These are phyloP conservation scores for Xestia xanthographa DNA, from an alignment of 2,888 invertebrate genomes.

Conservation along the genomic window DNA sequence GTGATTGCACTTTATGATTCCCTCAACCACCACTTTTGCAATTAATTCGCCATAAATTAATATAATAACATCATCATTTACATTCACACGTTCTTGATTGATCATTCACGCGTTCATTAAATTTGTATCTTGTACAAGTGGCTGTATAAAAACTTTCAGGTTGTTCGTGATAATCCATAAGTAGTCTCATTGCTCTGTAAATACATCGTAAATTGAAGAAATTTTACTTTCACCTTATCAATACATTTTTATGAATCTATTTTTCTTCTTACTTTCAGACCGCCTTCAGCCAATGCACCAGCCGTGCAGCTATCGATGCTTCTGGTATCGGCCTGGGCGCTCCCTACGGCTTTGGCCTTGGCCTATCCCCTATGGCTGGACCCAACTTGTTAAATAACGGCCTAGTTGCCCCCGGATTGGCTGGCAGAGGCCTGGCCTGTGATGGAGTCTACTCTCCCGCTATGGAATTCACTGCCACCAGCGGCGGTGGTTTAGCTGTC, in stretches of 20 bases:
- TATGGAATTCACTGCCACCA: conserved; percentile 70
- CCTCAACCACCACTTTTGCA: too few relatives aligned
- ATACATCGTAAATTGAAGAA: neutral
- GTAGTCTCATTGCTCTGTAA: too few relatives aligned
- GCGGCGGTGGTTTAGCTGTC: conserved; percentile 74
- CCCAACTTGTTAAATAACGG: conserved; percentile 32
- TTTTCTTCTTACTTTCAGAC: conserved; percentile 45
- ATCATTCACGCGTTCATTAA: neutral
- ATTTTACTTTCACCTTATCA: neutral
- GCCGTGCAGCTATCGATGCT: conserved; percentile 49
- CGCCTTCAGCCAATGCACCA: conserved; percentile 60
- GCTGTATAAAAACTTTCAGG: neutral
- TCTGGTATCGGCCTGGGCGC: conserved; percentile 36
- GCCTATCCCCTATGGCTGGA: conserved; percentile 34
- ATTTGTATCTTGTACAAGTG: neutral
- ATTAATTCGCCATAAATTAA: neutral
- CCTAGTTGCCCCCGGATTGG: conserved; percentile 17
- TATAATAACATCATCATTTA: neutral
- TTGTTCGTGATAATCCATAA: too few relatives aligned
- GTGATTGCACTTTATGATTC: neutral
- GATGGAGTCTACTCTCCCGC: conserved; percentile 49
- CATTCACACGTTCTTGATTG: too few relatives aligned
- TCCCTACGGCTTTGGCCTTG: conserved; percentile 28
- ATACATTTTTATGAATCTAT: neutral
- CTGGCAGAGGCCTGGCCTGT: conserved; percentile 33